Evolutionary conservation across 1,140 invertebrate species (phyloP).

Genomic region (Arion vulgaris): DNA sequence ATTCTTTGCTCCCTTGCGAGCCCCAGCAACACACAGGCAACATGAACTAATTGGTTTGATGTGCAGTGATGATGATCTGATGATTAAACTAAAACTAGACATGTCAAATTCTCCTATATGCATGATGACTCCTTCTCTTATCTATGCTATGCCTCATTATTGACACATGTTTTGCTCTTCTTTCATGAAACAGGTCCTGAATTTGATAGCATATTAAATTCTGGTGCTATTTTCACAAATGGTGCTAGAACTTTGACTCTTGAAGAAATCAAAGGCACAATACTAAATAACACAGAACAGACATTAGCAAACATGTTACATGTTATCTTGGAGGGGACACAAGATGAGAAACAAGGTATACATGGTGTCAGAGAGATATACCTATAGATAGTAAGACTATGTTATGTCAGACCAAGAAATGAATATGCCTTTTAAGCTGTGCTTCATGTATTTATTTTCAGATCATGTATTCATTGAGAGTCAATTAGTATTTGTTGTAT

Average conservation of each 20-base stretch:
- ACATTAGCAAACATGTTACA: conserved; percentile 66
- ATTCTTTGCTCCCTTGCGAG: too few relatives aligned
- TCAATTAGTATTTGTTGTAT: too few relatives aligned
- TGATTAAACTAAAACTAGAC: too few relatives aligned
- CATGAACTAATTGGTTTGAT: too few relatives aligned
- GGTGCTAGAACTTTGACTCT: conserved; percentile 53
- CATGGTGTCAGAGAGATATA: background rate
- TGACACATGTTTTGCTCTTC: background rate
- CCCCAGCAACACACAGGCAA: too few relatives aligned
- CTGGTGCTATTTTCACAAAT: conserved; percentile 53
- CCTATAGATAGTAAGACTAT: background rate
- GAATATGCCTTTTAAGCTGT: too few relatives aligned
- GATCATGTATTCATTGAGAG: too few relatives aligned
- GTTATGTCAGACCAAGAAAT: background rate
- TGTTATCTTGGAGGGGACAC: conserved; percentile 63
- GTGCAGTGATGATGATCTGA: too few relatives aligned
- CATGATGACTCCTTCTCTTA: too few relatives aligned
- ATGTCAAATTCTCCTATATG: too few relatives aligned
- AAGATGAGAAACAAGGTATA: conserved; percentile 57
- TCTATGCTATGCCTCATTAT: too few relatives aligned
- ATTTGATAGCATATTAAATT: conserved; percentile 36
- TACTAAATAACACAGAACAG: conserved; percentile 64
- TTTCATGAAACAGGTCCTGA: conserved; percentile 29
- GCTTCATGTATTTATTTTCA: too few relatives aligned
- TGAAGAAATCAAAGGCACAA: conserved; percentile 64